Evolutionary conservation across 2,113 vertebrate genomes (phyloP).

Genomic region (Regulus satrapa): DNA sequence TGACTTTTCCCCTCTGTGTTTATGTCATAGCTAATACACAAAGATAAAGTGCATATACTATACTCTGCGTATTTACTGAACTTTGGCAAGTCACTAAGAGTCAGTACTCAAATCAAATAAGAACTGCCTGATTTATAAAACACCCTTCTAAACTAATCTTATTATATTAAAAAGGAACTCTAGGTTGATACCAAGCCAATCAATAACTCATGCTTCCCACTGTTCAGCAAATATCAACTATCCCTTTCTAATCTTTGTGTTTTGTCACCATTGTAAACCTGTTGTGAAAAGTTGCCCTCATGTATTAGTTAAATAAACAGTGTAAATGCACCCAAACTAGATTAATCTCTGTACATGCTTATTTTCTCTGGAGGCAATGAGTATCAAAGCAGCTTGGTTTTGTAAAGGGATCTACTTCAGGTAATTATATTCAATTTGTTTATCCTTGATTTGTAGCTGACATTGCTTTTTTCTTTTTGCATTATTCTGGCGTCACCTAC

Average conservation of each 20-base stretch:
- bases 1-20: constrained; percentile 59
- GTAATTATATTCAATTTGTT: not conserved
- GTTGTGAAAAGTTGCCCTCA: not conserved
- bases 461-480: not conserved
- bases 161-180: constrained; percentile 9
- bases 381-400: not conserved
- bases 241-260: constrained; percentile 8
- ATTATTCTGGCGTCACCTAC: not conserved
- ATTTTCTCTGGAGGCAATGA: constrained; percentile 1
- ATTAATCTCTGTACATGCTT: not conserved
- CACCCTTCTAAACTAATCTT: constrained; percentile 34
- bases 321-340: not conserved
- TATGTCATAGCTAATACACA: constrained; percentile 60
- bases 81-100: constrained; percentile 44
- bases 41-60: constrained; percentile 41
- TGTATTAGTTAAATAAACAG: not conserved
- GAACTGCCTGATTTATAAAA: constrained; percentile 39
- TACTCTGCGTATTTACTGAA: constrained; percentile 56
- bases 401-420: not conserved
- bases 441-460: not conserved
- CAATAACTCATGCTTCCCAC: constrained; percentile 10
- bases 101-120: constrained; percentile 52
- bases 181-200: constrained; percentile 39
- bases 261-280: not conserved
- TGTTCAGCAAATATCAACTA: constrained; percentile 15